These are phyloP conservation scores for Leptinotarsa juncta DNA, from an alignment of 2,888 invertebrate species.

Conservation along the genomic window DNA sequence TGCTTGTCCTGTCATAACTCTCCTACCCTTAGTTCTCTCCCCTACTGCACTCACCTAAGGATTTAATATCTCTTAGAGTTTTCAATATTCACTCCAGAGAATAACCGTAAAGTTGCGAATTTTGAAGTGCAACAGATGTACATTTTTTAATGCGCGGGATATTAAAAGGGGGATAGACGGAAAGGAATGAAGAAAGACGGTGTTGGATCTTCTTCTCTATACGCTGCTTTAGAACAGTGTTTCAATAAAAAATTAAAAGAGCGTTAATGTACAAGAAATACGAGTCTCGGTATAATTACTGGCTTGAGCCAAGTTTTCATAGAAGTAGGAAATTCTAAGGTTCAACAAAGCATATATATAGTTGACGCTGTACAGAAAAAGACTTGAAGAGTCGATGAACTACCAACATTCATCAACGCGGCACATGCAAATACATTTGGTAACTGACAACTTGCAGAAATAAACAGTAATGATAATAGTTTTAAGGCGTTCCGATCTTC, in stretches of 20 bases:
- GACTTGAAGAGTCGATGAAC: no score
- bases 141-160: slow-evolving; percentile 36
- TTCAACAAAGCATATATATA: not conserved
- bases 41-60: not conserved
- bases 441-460: no score
- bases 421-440: no score
- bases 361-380: not conserved
- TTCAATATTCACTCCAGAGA: slow-evolving; percentile 21
- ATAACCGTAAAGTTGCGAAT: slow-evolving; percentile 24
- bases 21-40: not conserved
- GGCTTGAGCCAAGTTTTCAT: not conserved
- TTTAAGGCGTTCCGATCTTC: no score
- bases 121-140: slow-evolving; percentile 41
- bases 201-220: slow-evolving; percentile 20
- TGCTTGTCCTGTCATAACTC: not conserved
- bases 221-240: slow-evolving; percentile 2
- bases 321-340: not conserved
- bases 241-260: slow-evolving; percentile 26
- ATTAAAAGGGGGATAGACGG: slow-evolving; percentile 33
- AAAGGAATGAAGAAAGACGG: slow-evolving; percentile 9
- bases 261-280: slow-evolving; percentile 28
- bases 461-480: no score
- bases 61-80: slow-evolving; percentile 16
- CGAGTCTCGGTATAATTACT: slow-evolving; percentile 3
- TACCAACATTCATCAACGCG: no score